Evolutionary conservation across 35 echinoderm and acorn worm genomes (phyloP), one percentile per base, ranked within the genome.

Genomic region (Ophiothrix spiculata): DNA sequence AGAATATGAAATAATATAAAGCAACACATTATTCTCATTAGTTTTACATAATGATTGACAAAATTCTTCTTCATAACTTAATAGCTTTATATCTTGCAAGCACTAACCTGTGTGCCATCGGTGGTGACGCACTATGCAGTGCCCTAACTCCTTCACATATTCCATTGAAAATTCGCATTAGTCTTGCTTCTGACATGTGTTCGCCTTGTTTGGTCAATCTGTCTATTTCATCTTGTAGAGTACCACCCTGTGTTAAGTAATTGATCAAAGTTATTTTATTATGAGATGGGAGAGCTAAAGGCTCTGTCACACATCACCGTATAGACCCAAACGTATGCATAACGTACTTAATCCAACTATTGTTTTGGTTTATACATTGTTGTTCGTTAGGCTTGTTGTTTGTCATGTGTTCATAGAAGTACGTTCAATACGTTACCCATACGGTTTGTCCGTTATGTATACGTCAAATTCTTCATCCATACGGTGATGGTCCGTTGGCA

Each of bases 61-160:
- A 6, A 35, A 35, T 8, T 32, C 21, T 38, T 14, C 6, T 23
- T 25, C 25, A 0, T 25, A 25, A 3, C 4, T n/a, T 79, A 16
- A 10, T 64, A 35, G 33, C 8, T 78, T 77, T 77, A 15, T 15
- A 33, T 29, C 1, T 88, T 81, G 4, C 21, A 28, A 40, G 32
- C 16, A 33, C 83, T 33, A 84, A 97, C 94, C 94, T 97, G 77
- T 97, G 94, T 76, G 94, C 90, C 31, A 97, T 31, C 16, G 91
- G 83, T 49, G 94, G 94, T n/a, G 91, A 78, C 63, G 91, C 91
- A 49, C 79, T 81, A 88, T 97, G 94, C 16, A 97, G 78, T 36
- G 91, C 88, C 17, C 84, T 89, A 45, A 97, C 84, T n/a, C 94
- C 94, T 75, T 97, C 94, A 93, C 94, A 97, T 87, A 93, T 90